Base-by-base conservation (phyloP, 2,797 vertebrate genomes). In the Manis pentadactyla region DNA sequence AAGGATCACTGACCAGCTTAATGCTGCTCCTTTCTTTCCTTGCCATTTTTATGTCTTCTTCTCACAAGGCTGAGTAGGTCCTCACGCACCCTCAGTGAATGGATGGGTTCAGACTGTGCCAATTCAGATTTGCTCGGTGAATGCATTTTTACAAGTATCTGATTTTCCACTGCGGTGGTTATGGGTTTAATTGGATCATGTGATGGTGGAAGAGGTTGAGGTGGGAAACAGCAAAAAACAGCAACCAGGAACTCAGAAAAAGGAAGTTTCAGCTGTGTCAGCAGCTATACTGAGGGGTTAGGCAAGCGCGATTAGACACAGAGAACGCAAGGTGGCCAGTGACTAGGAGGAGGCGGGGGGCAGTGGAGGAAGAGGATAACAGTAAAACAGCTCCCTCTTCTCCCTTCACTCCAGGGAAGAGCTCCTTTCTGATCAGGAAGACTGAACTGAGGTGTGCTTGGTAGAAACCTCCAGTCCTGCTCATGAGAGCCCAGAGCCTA, bases 91-190 rank as follows among this genome's bases (percentile, higher is more conserved):
- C 46, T 87, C 55, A 81, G n/a, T 87, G 74, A 94, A 88, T 87
- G 10, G 39, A 95, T 55, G 37, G 23, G 42, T 90, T 86, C 59
- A 77, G 73, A 87, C 10, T 46, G 37, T 82, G 71, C 68, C 39
- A 49, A 68, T 84, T 92, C 83, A 55, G 7, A 78, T 90, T 63
- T 39, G 68, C 82, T 93, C 79, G 39, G 21, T 81, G 74, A 59
- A 64, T 46, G 39, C 31, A 51, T 83, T 91, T 94, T 81, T 61
- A 77, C 42, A 92, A 96, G 63, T 37, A 66, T 88, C 68, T 82
- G 73, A 92, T 87, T 97, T 94, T 89, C 69, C 61, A 92, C 29
- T 77, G 68, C 21, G 92, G n/a, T 57, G 46, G 17, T 42, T 87
- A 29, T 6, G 12, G 64, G 7, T 61, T 85, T 85, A 84, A 73